A percentile compares a stretch with the other conserved stretches of the same genome.
These are phyloP conservation scores for Alces alces DNA, from an alignment of 2,113 vertebrate genomes.

Conservation along the genomic window DNA sequence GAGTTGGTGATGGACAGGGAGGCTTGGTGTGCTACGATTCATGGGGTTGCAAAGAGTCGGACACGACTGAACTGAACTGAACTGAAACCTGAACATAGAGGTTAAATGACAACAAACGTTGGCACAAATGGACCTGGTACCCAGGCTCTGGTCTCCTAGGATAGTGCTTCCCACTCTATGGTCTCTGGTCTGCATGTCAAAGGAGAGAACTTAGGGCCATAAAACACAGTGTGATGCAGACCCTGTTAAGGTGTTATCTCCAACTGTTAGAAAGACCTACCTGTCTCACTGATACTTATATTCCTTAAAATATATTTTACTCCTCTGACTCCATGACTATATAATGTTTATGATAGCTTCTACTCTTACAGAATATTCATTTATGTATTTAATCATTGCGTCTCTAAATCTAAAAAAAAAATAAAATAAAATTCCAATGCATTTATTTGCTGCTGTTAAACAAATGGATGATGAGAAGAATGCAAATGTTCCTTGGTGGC, in stretches of 20 bases:
- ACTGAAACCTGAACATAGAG: neutral
- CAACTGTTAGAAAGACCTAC: neutral
- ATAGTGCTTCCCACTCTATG: neutral
- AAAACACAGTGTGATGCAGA: neutral
- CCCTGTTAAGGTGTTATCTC: neutral
- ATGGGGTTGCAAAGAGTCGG: too few species aligned
- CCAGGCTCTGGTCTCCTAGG: neutral
- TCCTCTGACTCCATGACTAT: neutral
- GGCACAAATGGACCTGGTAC: neutral
- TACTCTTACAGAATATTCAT: neutral
- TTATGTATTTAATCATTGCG: neutral
- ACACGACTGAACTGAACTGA: too few species aligned
- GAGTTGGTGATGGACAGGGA: too few species aligned
- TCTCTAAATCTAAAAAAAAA: conserved; percentile 13
- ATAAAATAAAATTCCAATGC: neutral
- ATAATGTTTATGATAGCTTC: conserved; percentile 26
- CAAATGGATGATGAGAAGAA: neutral
- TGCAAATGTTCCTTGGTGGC: neutral
- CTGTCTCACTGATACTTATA: neutral
- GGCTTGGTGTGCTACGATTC: too few species aligned
- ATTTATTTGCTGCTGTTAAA: conserved; percentile 46
- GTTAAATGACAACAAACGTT: neutral
- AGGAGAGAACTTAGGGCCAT: neutral
- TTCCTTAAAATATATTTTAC: neutral
- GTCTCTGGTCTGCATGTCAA: neutral